Evolutionary conservation across 2,797 vertebrate genomes (phyloP), one percentile per base, ranked within the genome.

Genomic region (Sebastes diploproa): DNA sequence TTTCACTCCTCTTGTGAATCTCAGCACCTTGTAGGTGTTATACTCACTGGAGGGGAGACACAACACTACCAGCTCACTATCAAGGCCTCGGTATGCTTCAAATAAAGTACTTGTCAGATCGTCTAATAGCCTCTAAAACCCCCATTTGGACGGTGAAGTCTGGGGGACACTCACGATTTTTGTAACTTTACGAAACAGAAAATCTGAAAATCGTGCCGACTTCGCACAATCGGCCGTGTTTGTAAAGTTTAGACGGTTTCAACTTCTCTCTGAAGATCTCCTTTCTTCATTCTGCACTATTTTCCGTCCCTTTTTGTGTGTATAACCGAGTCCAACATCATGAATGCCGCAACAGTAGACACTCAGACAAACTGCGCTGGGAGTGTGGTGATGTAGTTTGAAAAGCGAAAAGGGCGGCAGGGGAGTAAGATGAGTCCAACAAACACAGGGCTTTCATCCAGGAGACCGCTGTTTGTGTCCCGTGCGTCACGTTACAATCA

Each of bases 1-100:
- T 81, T 64, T 77, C 69, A 5, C 72, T 60, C 46, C 38, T 77
- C 56, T n/a, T 52, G 23, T 13, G 20, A 5, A 68, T 81, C 34
- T 58, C 61, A 64, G 30, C 58, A 20, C 22, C 16, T 54, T 16
- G 3, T 67, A 7, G 3, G 30, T 52, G 56, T 50, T 50, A 50
- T 6, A 38, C 22, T 36, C 7, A 78, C 0, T 2, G 9, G 20
- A 63, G 56, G 1, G 16, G 7, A 34, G 52, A 65, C 7, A 20
- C 20, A 30, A 14, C 14, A 50, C n/a, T 6, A 30, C 5, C 2
- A 20, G 13, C 13, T 36, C 30, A 12, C 42, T 60, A 0, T 42
- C 13, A 36, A 42, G 13, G 8, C 23, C 20, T 0, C 7, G 8
- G 9, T 14, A 1, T 27, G 60, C 7, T 22, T 59, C 60, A 46